phyloP scores from a whole-genome alignment of 2,888 invertebrate genomes.

The Acanthopleura granulata region DNA sequence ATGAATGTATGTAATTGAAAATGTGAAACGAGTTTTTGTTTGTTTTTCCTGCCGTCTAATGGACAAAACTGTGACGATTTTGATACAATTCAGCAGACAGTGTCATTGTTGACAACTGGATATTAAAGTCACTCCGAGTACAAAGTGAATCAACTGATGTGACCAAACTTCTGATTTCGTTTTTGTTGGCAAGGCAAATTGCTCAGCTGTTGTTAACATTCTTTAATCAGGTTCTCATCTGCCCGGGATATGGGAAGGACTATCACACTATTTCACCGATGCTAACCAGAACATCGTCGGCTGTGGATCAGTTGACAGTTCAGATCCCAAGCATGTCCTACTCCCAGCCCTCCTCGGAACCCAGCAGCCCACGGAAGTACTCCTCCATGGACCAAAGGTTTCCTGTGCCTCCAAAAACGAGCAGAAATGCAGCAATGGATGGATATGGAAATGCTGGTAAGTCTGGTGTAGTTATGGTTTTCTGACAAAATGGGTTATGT shows the following conservation, averaged over 20 bases:
- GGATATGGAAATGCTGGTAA: conserved; percentile 2
- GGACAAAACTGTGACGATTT: too few relatives aligned
- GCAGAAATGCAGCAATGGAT: not conserved
- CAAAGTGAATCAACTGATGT: too few relatives aligned
- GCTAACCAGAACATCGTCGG: conserved; percentile 13
- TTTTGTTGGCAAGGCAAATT: too few relatives aligned
- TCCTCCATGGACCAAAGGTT: conserved; percentile 19
- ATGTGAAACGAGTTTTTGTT: too few relatives aligned
- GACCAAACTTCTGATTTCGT: too few relatives aligned
- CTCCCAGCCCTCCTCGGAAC: conserved; percentile 48
- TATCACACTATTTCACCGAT: conserved; percentile 42
- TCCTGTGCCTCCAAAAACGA: not conserved
- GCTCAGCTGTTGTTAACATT: too few relatives aligned
- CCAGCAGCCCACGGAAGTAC: conserved; percentile 44
- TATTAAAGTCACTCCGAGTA: too few relatives aligned
- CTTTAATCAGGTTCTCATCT: conserved; percentile 56
- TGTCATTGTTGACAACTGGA: too few relatives aligned
- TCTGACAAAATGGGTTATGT: too few relatives aligned
- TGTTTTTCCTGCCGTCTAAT: too few relatives aligned
- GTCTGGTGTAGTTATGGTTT: not conserved
- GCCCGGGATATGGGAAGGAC: conserved; percentile 68
- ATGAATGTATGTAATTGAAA: too few relatives aligned
- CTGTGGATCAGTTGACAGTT: conserved; percentile 43
- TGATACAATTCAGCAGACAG: too few relatives aligned
- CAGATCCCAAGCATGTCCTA: conserved; percentile 42